Percentiles rank a stretch among this genome's conserved stretches.
phyloP scores from a whole-genome alignment of 2,797 vertebrate species.

The Sebastes cheni region DNA sequence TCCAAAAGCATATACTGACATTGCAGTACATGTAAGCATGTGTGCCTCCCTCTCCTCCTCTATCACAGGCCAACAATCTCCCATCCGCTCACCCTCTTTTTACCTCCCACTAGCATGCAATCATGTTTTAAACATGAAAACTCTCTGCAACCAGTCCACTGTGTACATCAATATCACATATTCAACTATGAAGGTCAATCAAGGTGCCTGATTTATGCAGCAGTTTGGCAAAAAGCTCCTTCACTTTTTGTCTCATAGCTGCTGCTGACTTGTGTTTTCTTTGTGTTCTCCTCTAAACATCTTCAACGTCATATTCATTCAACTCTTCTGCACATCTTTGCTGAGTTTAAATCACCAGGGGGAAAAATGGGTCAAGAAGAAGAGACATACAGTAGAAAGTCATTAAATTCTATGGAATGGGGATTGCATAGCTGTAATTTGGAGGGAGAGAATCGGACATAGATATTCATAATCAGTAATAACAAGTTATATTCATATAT shows the following conservation, averaged over 20 bases:
- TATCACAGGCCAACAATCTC: background rate
- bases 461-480: conserved; percentile 2
- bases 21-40: background rate
- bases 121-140: conserved; percentile 27
- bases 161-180: background rate
- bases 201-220: background rate
- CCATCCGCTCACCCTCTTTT: background rate
- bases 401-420: background rate
- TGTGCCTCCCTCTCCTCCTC: background rate
- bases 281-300: background rate
- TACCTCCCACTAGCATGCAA: background rate
- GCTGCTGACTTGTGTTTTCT: background rate
- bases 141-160: background rate
- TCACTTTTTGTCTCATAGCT: background rate
- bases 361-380: background rate
- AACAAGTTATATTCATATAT: conserved; percentile 8
- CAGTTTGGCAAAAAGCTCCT: background rate
- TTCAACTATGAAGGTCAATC: background rate
- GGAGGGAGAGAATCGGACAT: background rate
- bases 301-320: background rate
- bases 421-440: background rate
- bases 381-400: background rate
- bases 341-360: conserved; percentile 6
- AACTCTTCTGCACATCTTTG: background rate
- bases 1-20: background rate